Conservation (phyloP, 2,113 vertebrate species). For the Megaptera novaeangliae region DNA sequence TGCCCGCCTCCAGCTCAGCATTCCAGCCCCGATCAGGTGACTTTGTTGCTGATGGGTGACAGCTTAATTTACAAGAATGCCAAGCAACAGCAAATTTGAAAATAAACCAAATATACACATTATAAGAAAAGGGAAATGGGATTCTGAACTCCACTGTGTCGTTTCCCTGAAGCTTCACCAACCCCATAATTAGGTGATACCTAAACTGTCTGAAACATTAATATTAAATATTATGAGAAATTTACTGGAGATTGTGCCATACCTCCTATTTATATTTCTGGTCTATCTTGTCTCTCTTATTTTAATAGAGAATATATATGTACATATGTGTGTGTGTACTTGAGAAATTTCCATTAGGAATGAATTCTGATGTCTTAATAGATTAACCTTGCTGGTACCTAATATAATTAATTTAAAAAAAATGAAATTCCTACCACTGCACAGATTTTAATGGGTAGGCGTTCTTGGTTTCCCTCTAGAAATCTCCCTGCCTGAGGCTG, state of each 20-base stretch:
- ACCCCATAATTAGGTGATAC: slow-evolving; percentile 59
- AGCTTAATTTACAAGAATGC: slow-evolving; percentile 31
- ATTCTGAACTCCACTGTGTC: slow-evolving; percentile 3
- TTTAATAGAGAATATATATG: slow-evolving; percentile 23
- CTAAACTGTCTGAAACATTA: slow-evolving; percentile 50
- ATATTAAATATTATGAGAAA: slow-evolving; percentile 57
- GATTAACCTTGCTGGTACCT: slow-evolving; percentile 45
- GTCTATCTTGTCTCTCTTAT: slow-evolving; percentile 8
- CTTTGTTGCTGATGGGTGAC: neutral
- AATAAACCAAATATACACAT: slow-evolving; percentile 33
- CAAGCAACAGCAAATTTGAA: slow-evolving; percentile 33
- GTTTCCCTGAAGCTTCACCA: slow-evolving; percentile 11
- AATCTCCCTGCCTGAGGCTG: neutral
- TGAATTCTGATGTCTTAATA: slow-evolving; percentile 57
- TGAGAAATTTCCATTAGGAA: slow-evolving; percentile 45
- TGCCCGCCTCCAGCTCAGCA: neutral
- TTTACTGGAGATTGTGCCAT: neutral
- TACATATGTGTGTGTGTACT: neutral
- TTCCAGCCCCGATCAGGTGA: neutral
- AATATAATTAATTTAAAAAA: slow-evolving; percentile 30
- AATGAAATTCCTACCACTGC: slow-evolving; percentile 14
- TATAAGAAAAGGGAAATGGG: neutral
- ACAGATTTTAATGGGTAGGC: slow-evolving; percentile 31
- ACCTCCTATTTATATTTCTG: slow-evolving; percentile 33
- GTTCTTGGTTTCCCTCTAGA: neutral